phyloP scores from a whole-genome alignment of 2,113 vertebrate genomes.

The Ammospiza nelsoni region DNA sequence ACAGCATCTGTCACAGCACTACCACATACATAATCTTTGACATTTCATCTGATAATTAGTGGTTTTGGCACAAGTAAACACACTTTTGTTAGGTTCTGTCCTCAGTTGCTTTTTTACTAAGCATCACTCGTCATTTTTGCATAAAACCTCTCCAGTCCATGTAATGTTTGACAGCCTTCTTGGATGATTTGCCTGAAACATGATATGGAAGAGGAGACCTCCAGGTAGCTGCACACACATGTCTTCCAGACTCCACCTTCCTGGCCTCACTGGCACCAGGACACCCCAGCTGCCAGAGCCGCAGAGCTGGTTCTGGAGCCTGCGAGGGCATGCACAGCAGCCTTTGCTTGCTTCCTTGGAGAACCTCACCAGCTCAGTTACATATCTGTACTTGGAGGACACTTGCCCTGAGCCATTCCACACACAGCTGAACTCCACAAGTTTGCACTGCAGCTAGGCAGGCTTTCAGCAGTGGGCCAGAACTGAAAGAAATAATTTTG shows the following conservation, averaged over 20 bases:
- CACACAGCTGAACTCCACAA: not conserved
- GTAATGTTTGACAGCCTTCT: not conserved
- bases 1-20: constrained; percentile 15
- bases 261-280: not conserved
- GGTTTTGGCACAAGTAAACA: not conserved
- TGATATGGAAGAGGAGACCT: not conserved
- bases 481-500: not conserved
- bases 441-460: not conserved
- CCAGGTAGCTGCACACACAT: constrained; percentile 21
- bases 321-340: not conserved
- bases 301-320: constrained; percentile 58
- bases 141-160: not conserved
- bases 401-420: not conserved
- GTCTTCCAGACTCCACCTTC: constrained; percentile 43
- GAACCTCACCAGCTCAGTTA: not conserved
- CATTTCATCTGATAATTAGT: constrained; percentile 28
- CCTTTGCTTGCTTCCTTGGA: not conserved
- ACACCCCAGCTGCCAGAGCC: not conserved
- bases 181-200: not conserved
- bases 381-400: not conserved
- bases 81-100: not conserved
- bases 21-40: not conserved
- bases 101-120: not conserved
- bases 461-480: not conserved
- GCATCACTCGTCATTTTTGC: not conserved